Evolutionary conservation across 2,888 invertebrate species (phyloP).

Genomic region (Agrochola macilenta): DNA sequence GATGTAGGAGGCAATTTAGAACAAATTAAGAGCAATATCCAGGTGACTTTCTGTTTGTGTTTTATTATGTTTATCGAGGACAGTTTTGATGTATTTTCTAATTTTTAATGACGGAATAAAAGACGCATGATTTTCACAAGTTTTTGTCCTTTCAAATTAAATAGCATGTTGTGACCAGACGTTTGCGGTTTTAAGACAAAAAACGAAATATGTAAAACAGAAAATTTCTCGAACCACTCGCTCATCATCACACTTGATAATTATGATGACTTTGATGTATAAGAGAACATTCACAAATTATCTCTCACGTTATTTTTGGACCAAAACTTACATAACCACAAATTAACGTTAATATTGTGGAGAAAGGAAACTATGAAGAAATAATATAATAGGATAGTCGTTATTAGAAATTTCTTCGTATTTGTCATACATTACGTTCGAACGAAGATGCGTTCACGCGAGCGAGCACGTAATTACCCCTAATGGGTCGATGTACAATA

Average conservation of each 20-base stretch:
- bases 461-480: slow-evolving; percentile 48
- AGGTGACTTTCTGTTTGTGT: slow-evolving; percentile 41
- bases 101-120: slow-evolving; percentile 6
- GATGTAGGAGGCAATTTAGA: slow-evolving; percentile 54
- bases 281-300: slow-evolving; percentile 39
- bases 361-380: slow-evolving; percentile 60
- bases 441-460: slow-evolving; percentile 49
- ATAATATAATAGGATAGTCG: slow-evolving; percentile 40
- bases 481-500: slow-evolving; percentile 50
- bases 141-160: background rate
- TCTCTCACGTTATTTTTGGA: slow-evolving; percentile 37
- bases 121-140: background rate
- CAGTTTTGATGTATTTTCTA: slow-evolving; percentile 30
- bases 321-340: slow-evolving; percentile 48
- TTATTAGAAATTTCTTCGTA: slow-evolving; percentile 52
- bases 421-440: slow-evolving; percentile 17
- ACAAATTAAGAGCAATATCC: slow-evolving; percentile 59
- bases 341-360: slow-evolving; percentile 28
- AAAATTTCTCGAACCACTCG: slow-evolving; percentile 29
- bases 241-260: slow-evolving; percentile 41
- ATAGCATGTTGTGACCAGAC: background rate
- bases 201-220: slow-evolving; percentile 13
- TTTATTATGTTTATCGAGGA: slow-evolving; percentile 38
- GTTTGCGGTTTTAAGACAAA: background rate
- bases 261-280: slow-evolving; percentile 34